Conservation (phyloP, 2,797 vertebrate genomes). For the Novumbra hubbsi region DNA sequence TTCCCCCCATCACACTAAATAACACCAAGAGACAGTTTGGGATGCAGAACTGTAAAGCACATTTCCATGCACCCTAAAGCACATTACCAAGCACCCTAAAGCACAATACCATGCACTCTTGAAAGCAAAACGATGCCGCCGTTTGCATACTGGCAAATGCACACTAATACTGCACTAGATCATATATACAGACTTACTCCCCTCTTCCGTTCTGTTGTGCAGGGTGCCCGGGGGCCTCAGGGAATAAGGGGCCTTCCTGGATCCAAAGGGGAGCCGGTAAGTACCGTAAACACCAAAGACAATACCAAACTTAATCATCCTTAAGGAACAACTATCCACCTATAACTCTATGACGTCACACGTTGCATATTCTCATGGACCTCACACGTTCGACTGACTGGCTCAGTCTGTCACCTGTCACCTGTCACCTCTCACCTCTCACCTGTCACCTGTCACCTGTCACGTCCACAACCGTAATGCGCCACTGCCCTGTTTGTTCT, state of each 20-base stretch:
- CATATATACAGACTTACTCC: neutral
- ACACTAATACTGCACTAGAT: neutral
- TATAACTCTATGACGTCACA: neutral
- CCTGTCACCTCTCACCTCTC: neutral
- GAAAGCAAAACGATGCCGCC: neutral
- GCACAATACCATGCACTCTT: neutral
- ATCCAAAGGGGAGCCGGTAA: constrained; percentile 87
- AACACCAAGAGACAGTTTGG: neutral
- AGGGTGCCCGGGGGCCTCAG: constrained; percentile 81
- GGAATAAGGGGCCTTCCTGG: constrained; percentile 89
- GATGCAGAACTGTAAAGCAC: neutral
- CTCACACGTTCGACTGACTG: neutral
- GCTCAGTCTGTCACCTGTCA: too few relatives aligned
- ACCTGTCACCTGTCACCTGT: neutral
- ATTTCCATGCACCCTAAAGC: neutral
- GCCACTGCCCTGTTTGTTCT: neutral
- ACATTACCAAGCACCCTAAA: neutral
- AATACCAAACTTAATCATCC: neutral
- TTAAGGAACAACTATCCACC: neutral
- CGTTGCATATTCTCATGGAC: neutral
- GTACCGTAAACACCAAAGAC: constrained; percentile 41
- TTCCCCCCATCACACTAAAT: neutral
- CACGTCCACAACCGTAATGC: neutral
- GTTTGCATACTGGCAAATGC: neutral
- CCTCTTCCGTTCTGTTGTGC: constrained; percentile 12